Percentiles rank a stretch among this genome's conserved stretches.
phyloP scores from a whole-genome alignment of 2,797 vertebrate genomes.

The Enteromius fasciolatus region DNA sequence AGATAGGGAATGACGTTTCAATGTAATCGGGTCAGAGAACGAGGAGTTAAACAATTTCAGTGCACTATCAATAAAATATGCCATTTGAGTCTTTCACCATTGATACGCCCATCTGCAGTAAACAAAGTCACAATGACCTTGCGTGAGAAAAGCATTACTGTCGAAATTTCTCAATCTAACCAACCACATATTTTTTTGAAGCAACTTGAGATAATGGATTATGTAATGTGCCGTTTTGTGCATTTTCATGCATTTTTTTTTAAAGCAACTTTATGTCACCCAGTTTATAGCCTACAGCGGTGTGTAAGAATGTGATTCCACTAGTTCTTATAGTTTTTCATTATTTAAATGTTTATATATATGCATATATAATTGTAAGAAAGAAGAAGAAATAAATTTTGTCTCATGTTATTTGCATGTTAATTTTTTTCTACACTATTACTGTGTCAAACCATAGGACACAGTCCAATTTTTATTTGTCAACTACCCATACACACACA shows the following conservation, averaged over 20 bases:
- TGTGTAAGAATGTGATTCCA: background rate
- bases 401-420: too few species aligned
- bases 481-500: too few species aligned
- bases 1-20: slow-evolving; percentile 64
- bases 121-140: slow-evolving; percentile 22
- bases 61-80: slow-evolving; percentile 46
- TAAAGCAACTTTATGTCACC: background rate
- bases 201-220: background rate
- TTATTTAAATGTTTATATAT: background rate
- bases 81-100: slow-evolving; percentile 46
- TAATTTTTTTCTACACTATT: too few species aligned
- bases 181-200: background rate
- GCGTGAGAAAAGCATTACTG: background rate
- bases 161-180: background rate
- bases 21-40: slow-evolving; percentile 34
- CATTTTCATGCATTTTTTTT: background rate
- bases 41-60: slow-evolving; percentile 22
- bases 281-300: background rate
- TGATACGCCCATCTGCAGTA: background rate
- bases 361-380: too few species aligned
- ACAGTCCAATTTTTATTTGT: too few species aligned
- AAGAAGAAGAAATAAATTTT: too few species aligned
- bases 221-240: background rate
- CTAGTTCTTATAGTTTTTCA: background rate
- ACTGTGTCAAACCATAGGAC: too few species aligned